phyloP scores from a whole-genome alignment of 23 tunicate genomes.

The Ascidia mentula region DNA sequence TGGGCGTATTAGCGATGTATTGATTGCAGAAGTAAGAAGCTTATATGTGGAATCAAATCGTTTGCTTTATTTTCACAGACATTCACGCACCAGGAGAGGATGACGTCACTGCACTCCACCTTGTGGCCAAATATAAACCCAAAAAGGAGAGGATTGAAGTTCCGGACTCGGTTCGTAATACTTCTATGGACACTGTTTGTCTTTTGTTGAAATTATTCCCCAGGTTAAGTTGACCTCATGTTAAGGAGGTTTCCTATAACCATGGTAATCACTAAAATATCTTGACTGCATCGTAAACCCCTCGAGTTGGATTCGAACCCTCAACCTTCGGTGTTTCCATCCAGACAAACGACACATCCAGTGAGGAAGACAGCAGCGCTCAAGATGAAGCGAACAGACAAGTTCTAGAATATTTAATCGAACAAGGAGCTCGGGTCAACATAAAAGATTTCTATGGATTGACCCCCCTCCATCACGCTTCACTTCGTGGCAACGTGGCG shows the following conservation, averaged over 20 bases:
- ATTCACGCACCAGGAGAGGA: slow-evolving; percentile 81
- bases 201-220: neutral
- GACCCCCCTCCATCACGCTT: slow-evolving; percentile 86
- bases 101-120: slow-evolving; percentile 71
- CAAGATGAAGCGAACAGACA: slow-evolving; percentile 42
- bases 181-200: neutral
- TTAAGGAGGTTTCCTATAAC: neutral
- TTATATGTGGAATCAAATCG: too few species aligned
- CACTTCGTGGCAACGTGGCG: slow-evolving; percentile 64
- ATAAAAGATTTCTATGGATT: slow-evolving; percentile 86
- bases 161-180: neutral
- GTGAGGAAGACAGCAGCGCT: slow-evolving; percentile 48
- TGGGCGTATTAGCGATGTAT: too few species aligned
- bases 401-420: slow-evolving; percentile 44
- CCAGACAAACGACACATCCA: slow-evolving; percentile 25
- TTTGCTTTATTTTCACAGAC: slow-evolving; percentile 36
- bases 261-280: too few species aligned
- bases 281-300: too few species aligned
- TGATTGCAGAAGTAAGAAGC: too few species aligned
- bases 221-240: neutral
- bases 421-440: slow-evolving; percentile 62
- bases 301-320: neutral
- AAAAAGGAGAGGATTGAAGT: slow-evolving; percentile 10
- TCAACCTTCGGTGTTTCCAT: neutral
- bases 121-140: slow-evolving; percentile 82